A percentile compares a stretch with the other conserved stretches of the same genome.
Evolutionary conservation across 2,113 vertebrate genomes (phyloP).

Genomic region (Antechinus stuartii): DNA sequence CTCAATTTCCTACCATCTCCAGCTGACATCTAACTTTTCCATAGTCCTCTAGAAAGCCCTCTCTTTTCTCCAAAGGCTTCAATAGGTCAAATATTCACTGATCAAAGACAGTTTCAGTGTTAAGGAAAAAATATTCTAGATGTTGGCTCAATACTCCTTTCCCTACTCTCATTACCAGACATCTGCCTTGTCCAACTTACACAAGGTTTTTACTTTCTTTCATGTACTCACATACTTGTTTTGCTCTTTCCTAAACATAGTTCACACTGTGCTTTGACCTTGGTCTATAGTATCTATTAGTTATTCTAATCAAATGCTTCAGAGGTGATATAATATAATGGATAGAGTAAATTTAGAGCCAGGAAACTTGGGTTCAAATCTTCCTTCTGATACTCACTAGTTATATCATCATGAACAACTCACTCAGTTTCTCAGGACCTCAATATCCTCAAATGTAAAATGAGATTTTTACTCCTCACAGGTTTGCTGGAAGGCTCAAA

Average conservation of each 20-base stretch:
- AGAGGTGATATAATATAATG: not conserved
- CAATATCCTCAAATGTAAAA: not conserved
- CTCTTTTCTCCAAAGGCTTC: not conserved
- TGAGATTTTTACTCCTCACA: not conserved
- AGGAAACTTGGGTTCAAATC: rapidly evolving
- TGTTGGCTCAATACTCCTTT: not conserved
- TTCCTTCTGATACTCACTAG: not conserved
- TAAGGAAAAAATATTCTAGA: not conserved
- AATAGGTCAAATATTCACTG: not conserved
- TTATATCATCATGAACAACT: not conserved
- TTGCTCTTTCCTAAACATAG: not conserved
- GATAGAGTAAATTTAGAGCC: not conserved
- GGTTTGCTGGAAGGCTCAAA: not conserved
- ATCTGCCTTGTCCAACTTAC: not conserved
- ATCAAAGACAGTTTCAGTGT: not conserved
- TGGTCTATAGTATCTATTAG: not conserved
- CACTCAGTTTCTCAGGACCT: not conserved
- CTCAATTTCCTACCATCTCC: not conserved
- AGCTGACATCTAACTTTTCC: not conserved
- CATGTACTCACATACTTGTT: not conserved
- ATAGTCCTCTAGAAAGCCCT: not conserved
- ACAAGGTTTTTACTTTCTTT: not conserved
- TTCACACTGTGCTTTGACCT: not conserved
- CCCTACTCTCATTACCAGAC: not conserved
- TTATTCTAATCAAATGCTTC: not conserved